phyloP scores from a whole-genome alignment of 2,113 vertebrate species.

The Mesoclemmys tuberculata region DNA sequence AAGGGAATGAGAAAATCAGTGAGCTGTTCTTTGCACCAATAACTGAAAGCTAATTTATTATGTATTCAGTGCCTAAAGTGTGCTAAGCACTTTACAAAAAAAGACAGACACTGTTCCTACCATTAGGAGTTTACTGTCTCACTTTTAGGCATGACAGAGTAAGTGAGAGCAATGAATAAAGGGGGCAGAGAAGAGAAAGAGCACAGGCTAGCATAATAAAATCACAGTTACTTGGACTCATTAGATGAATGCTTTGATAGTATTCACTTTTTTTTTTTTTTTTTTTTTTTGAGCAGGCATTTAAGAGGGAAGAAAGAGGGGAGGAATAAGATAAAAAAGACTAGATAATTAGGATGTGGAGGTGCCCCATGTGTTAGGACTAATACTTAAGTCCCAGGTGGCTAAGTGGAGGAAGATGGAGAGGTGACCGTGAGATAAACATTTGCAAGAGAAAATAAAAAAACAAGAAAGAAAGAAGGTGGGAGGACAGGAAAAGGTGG shows the following conservation, averaged over 20 bases:
- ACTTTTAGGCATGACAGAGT: background rate
- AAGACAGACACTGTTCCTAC: background rate
- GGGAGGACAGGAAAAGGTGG: background rate
- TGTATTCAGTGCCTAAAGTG: background rate
- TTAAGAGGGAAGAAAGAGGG: background rate
- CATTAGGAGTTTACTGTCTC: background rate
- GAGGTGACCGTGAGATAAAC: background rate
- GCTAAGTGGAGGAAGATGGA: background rate
- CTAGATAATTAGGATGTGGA: background rate
- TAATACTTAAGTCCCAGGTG: background rate
- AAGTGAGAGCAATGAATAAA: background rate
- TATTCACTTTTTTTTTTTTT: background rate
- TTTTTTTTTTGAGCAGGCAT: background rate
- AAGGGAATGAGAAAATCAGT: background rate
- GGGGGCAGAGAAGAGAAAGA: background rate
- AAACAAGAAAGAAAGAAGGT: background rate
- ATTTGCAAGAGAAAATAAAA: background rate
- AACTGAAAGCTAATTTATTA: background rate
- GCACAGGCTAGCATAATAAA: background rate
- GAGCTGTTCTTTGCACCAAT: background rate
- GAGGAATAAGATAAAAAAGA: background rate
- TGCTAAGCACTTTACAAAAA: background rate
- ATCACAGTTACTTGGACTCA: background rate
- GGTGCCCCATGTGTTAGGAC: background rate
- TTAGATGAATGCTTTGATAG: background rate